These are phyloP conservation scores for Orthonevra nobilis DNA, from an alignment of 2,888 invertebrate species.

Conservation along the genomic window DNA sequence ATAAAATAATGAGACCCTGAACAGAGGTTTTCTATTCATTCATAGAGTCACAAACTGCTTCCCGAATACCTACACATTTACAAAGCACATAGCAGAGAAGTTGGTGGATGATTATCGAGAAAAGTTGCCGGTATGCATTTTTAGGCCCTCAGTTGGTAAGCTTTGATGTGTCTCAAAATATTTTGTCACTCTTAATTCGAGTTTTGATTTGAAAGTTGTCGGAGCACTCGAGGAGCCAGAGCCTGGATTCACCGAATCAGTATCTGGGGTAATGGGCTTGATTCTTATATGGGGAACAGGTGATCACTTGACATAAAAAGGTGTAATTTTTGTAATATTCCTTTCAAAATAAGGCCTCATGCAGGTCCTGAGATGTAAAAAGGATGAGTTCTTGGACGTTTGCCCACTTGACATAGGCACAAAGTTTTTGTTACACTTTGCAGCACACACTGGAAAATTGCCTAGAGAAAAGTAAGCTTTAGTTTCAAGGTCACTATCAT, in stretches of 20 bases:
- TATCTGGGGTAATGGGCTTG: conserved; percentile 75
- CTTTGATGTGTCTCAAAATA: too few species aligned
- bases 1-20: neutral
- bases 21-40: neutral
- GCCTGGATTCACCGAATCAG: conserved; percentile 74
- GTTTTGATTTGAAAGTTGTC: conserved; percentile 24
- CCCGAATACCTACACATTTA: conserved; percentile 95
- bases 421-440: conserved; percentile 73
- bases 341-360: neutral
- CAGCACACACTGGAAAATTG: conserved; percentile 49
- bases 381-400: conserved; percentile 69
- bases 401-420: conserved; percentile 74
- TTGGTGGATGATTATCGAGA: conserved; percentile 85
- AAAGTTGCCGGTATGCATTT: conserved; percentile 87
- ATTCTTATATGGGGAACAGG: conserved; percentile 74
- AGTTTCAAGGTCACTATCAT: too few species aligned
- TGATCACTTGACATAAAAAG: too few species aligned
- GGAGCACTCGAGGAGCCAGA: conserved; percentile 73
- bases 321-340: too few species aligned
- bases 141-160: conserved; percentile 92
- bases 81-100: conserved; percentile 92
- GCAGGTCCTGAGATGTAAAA: neutral
- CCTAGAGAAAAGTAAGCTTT: conserved; percentile 70
- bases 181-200: too few species aligned
- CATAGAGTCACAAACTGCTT: conserved; percentile 75